Conservation (phyloP, 2,113 vertebrate species). For the Myxocyprinus asiaticus region DNA sequence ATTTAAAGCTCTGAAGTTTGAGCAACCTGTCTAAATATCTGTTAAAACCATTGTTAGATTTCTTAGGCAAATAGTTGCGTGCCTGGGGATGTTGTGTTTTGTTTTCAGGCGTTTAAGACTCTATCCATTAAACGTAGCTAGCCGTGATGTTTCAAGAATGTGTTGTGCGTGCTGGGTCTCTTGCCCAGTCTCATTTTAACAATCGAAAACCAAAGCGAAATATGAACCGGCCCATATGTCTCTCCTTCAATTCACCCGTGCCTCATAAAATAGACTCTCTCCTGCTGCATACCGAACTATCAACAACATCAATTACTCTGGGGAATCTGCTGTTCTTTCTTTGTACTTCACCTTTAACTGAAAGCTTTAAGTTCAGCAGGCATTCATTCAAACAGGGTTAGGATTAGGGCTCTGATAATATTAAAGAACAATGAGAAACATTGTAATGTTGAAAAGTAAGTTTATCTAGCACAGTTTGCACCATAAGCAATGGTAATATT, state of each 20-base stretch:
- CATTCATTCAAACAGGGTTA: no score
- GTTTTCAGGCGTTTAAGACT: constrained; percentile 55
- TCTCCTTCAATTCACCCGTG: constrained; percentile 48
- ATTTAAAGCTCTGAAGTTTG: constrained; percentile 22
- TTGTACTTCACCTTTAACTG: constrained; percentile 27
- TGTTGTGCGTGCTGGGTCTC: constrained; percentile 54
- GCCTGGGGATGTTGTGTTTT: constrained; percentile 25
- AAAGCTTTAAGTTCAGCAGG: not conserved
- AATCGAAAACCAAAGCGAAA: constrained; percentile 29
- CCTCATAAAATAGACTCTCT: constrained; percentile 19
- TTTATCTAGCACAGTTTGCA: not conserved
- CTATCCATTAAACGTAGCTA: constrained; percentile 53
- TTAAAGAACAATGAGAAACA: not conserved
- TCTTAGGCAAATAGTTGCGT: constrained; percentile 34
- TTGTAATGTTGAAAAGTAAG: not conserved
- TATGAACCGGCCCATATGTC: constrained; percentile 62
- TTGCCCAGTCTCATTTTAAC: constrained; percentile 46
- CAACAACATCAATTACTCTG: constrained; percentile 56
- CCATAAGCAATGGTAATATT: not conserved
- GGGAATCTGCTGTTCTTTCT: constrained; percentile 11
- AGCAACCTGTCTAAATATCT: constrained; percentile 9
- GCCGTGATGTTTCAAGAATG: constrained; percentile 69
- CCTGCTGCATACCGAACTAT: constrained; percentile 60
- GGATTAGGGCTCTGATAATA: not conserved
- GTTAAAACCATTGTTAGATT: constrained; percentile 18